These are phyloP conservation scores for Amphiprion clarkii DNA, from an alignment of 2,797 vertebrate species.

Conservation along the genomic window DNA sequence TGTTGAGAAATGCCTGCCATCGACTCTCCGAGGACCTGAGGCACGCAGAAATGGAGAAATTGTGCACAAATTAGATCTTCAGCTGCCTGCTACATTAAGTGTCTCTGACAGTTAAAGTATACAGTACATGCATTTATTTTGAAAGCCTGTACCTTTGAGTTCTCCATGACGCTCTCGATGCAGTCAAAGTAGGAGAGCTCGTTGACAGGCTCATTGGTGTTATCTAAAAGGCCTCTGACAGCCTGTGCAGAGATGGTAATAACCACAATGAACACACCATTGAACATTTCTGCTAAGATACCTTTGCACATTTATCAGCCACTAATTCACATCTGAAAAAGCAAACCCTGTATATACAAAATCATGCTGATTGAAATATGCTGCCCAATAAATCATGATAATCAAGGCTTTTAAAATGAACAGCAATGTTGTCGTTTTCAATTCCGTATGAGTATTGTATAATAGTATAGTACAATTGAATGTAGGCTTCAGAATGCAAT, in stretches of 20 bases:
- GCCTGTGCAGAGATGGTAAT: constrained; percentile 83
- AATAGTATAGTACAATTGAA: background rate
- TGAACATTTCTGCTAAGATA: constrained; percentile 15
- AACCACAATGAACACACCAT: constrained; percentile 8
- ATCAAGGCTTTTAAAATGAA: constrained; percentile 28
- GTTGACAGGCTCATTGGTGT: constrained; percentile 95
- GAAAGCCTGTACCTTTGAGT: constrained; percentile 91
- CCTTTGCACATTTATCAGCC: constrained; percentile 32
- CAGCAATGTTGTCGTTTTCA: constrained; percentile 13
- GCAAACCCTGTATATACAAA: constrained; percentile 38
- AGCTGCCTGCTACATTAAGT: constrained; percentile 19
- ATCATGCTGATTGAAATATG: constrained; percentile 30
- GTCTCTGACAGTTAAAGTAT: constrained; percentile 33
- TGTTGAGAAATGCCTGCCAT: constrained; percentile 99
- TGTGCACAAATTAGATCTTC: constrained; percentile 28
- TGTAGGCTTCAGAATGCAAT: constrained; percentile 28
- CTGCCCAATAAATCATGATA: constrained; percentile 14
- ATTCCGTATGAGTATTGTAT: background rate
- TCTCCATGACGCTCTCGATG: constrained; percentile 99
- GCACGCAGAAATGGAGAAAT: constrained; percentile 22
- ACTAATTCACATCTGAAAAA: constrained; percentile 31
- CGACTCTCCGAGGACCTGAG: constrained; percentile 95
- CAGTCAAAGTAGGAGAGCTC: constrained; percentile 99
- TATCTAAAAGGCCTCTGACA: constrained; percentile 95
- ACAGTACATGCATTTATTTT: constrained; percentile 16